Evolutionary conservation across 2,797 vertebrate genomes (phyloP).

Genomic region (Tolypeutes matacus): DNA sequence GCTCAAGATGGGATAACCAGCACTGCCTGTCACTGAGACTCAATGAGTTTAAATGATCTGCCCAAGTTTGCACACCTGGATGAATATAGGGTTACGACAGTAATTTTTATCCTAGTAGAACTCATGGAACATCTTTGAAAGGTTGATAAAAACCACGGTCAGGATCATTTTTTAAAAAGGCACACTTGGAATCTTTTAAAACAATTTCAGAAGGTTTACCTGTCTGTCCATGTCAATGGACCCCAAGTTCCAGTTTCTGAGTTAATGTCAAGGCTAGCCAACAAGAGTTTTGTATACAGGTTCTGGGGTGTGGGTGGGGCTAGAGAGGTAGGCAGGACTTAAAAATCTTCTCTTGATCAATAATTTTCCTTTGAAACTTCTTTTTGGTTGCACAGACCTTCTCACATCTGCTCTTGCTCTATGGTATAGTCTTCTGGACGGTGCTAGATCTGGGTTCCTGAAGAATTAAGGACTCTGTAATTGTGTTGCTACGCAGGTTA

Average conservation of each 20-base stretch:
- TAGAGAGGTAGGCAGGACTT: not conserved
- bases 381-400: not conserved
- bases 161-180: not conserved
- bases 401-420: not conserved
- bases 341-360: not conserved
- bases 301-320: not conserved
- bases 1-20: not conserved
- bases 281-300: not conserved
- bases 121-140: not conserved
- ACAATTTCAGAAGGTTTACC: not conserved
- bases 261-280: not conserved
- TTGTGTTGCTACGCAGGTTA: not conserved
- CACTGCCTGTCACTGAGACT: not conserved
- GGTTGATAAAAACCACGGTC: not conserved
- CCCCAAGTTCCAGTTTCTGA: not conserved
- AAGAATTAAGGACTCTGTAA: not conserved
- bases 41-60: not conserved
- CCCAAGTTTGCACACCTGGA: not conserved
- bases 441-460: not conserved
- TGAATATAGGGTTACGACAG: not conserved
- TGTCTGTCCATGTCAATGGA: not conserved
- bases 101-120: not conserved
- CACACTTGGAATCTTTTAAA: not conserved
- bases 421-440: not conserved
- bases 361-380: not conserved